A percentile compares a stretch with the other conserved stretches of the same genome.
phyloP scores from a whole-genome alignment of 2,113 vertebrate species.

The Indicator indicator region DNA sequence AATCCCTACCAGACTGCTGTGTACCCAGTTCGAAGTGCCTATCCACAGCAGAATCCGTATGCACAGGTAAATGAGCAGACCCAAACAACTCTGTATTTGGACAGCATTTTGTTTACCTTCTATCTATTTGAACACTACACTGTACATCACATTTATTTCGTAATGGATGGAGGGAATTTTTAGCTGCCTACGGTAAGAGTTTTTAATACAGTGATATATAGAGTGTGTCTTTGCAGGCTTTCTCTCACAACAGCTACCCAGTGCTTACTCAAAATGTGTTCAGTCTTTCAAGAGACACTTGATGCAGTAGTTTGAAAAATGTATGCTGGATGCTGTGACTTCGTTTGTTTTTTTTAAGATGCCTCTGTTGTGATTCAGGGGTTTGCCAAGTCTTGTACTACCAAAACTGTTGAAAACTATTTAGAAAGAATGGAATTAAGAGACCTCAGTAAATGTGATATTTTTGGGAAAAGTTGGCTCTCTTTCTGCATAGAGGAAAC shows the following conservation, averaged over 20 bases:
- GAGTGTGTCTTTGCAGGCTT: not conserved
- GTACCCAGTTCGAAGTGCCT: constrained; percentile 96
- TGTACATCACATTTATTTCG: not conserved
- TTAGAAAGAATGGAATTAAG: not conserved
- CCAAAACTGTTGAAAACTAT: not conserved
- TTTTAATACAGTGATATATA: not conserved
- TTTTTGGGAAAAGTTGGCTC: not conserved
- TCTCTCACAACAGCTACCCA: not conserved
- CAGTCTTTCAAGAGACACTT: not conserved
- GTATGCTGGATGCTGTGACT: accelerated
- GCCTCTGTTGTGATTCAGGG: not conserved
- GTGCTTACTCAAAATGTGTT: not conserved
- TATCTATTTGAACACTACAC: not conserved
- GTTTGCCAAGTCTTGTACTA: not conserved
- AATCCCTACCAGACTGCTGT: constrained; percentile 92
- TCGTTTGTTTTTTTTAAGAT: not conserved
- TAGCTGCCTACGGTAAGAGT: not conserved
- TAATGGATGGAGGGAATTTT: not conserved
- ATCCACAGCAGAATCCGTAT: constrained; percentile 95
- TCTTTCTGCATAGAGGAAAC: not conserved
- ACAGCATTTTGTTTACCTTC: not conserved
- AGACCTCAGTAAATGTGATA: not conserved
- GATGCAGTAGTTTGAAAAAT: not conserved
- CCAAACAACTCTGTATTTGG: too few relatives aligned
- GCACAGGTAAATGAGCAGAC: constrained; percentile 84